Conservation (phyloP, 2,888 invertebrate species). For the Drosophila melanocephala region DNA sequence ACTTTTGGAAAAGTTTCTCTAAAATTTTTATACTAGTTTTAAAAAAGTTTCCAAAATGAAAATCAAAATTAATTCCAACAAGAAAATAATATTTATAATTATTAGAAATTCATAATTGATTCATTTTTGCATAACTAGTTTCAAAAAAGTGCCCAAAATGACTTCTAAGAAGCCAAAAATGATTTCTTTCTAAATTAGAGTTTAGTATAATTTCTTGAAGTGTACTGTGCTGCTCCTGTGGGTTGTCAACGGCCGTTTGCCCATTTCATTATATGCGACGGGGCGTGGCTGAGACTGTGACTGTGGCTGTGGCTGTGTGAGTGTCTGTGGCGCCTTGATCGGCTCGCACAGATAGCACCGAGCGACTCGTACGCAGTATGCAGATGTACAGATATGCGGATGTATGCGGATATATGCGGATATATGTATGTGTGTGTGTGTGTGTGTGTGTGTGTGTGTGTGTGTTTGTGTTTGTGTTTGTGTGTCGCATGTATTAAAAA, state of each 20-base stretch:
- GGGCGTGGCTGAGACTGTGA: constrained; percentile 55
- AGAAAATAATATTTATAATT: no score
- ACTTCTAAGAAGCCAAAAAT: not conserved
- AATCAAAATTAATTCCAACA: no score
- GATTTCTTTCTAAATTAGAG: not conserved
- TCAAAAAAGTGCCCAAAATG: not conserved
- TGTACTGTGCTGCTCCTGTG: constrained; percentile 8
- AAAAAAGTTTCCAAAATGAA: no score
- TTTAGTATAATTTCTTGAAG: not conserved
- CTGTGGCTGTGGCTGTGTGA: constrained; percentile 68
- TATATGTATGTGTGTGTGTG: constrained; percentile 6
- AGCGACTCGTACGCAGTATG: constrained; percentile 43
- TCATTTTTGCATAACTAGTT: not conserved
- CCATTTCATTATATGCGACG: constrained; percentile 76
- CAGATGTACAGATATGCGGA: constrained; percentile 37
- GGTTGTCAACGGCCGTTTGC: constrained; percentile 68
- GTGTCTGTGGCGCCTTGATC: constrained; percentile 72
- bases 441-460: constrained; percentile 1
- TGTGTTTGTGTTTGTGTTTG: not conserved
- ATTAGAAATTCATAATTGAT: no score
- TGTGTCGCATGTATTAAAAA: constrained; percentile 28
- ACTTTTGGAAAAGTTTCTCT: no score
- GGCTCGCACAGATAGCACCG: constrained; percentile 65
- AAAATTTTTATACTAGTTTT: no score
- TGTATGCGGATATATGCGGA: constrained; percentile 12